Base-by-base conservation (phyloP, 1,140 invertebrate species). In the Tenebrio molitor region DNA sequence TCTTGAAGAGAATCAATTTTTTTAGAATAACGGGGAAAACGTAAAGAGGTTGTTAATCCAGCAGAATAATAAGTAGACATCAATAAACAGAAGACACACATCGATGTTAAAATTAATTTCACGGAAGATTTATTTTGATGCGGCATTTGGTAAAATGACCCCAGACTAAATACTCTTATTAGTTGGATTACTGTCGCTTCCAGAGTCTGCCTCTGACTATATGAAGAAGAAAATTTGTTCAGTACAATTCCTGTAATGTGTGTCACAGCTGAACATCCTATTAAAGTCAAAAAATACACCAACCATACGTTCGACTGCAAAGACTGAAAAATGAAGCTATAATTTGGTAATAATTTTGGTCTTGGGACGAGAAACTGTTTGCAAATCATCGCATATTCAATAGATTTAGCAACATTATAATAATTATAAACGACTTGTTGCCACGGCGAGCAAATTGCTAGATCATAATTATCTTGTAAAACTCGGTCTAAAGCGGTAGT, bases 21-120 rank as follows among this genome's bases (percentile, higher is more conserved):
- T 21, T 50, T 50, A 7, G 15, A 21, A 50, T 7, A 50, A 3
- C 0, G 46, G 12, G 46, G 46, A 50, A 50, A 7, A 29, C 25
- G 25, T 29, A 29, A 29, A 29, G 8, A 39, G 6, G 39, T 12
- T 10, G 62, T 65, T 14, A 65, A 19, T 14, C 62, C 62, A 5
- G 62, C 62, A 3, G 62, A 39, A 39, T 65, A 65, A 10, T 41
- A 65, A 1, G 19, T 42, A 0, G 62, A 65, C 19, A 39, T 34
- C 15, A 65, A 19, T 14, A 65, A 12, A 21, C 50, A 58, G 29
- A 58, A 58, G 10, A 29, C 29, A 0, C 25, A 58, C 21, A 58
- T 6, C 6, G 6, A 29, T 29, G 23, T 58, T 12, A 58, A 14
- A 15, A 14, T 5, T 8, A 58, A 1, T 58, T 23, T 25, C 5